A percentile compares a stretch with the other conserved stretches of the same genome.
phyloP scores from a whole-genome alignment of 2,113 vertebrate genomes.

The Rhegmatorhina hoffmannsi region DNA sequence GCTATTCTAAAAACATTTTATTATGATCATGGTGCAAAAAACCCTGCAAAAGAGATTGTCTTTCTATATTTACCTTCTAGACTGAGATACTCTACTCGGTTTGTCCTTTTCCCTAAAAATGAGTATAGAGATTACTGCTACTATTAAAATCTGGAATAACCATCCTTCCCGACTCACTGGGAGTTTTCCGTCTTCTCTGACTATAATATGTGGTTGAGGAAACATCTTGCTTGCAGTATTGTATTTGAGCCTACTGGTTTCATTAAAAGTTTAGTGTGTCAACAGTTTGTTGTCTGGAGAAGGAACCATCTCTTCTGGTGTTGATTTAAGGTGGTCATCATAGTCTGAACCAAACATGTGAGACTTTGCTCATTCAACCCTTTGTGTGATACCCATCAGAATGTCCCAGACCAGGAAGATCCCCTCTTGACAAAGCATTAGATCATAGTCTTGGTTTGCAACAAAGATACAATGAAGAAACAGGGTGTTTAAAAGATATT shows the following conservation, averaged over 20 bases:
- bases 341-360: slow-evolving; percentile 39
- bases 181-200: slow-evolving; percentile 40
- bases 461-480: not conserved
- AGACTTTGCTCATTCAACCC: slow-evolving; percentile 18
- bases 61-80: not conserved
- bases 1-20: not conserved
- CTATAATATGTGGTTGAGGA: slow-evolving; percentile 9
- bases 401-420: not conserved
- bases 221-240: slow-evolving; percentile 57
- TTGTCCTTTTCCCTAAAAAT: not conserved
- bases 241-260: slow-evolving; percentile 51
- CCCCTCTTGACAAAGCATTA: not conserved
- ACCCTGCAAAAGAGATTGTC: not conserved
- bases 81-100: not conserved
- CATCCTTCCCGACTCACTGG: slow-evolving; percentile 46
- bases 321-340: slow-evolving; percentile 37
- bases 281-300: slow-evolving; percentile 52
- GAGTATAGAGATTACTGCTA: not conserved
- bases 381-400: not conserved
- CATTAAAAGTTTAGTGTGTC: slow-evolving; percentile 58
- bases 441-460: slow-evolving; percentile 3
- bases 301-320: slow-evolving; percentile 28
- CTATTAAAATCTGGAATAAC: not conserved
- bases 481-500: not conserved
- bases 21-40: not conserved